Evolutionary conservation across 2,888 invertebrate genomes (phyloP).

Genomic region (Drosophila neonasuta): DNA sequence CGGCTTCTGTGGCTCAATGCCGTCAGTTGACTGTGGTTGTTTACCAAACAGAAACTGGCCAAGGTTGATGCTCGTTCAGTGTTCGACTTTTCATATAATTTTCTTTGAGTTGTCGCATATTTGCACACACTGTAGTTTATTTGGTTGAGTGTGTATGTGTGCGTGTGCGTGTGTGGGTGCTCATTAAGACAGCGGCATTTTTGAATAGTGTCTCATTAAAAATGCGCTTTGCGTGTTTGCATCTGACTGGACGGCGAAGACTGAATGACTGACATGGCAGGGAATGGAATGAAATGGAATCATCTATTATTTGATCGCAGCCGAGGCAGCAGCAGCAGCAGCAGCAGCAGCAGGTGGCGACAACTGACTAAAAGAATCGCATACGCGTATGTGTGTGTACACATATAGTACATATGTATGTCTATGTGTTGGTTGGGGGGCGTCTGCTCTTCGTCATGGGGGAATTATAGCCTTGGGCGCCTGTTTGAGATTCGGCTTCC

Average conservation of each 20-base stretch:
- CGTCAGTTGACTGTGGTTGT: constrained; percentile 2
- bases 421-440: constrained; percentile 10
- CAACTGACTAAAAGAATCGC: constrained; percentile 64
- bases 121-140: constrained; percentile 28
- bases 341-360: constrained; percentile 48
- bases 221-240: constrained; percentile 38
- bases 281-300: constrained; percentile 27
- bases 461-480: constrained; percentile 69
- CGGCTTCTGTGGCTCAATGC: not conserved
- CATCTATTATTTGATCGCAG: constrained; percentile 56
- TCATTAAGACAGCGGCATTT: constrained; percentile 60
- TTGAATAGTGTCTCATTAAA: constrained; percentile 70
- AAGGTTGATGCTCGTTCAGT: constrained; percentile 27
- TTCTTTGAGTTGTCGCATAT: constrained; percentile 20
- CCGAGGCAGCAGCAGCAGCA: constrained; percentile 12
- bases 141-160: constrained; percentile 5
- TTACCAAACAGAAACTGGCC: constrained; percentile 11
- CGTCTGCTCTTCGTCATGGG: constrained; percentile 22
- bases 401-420: constrained; percentile 15
- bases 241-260: constrained; percentile 10
- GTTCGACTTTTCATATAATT: constrained; percentile 25
- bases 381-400: not conserved
- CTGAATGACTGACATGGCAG: constrained; percentile 1
- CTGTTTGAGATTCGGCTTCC: constrained; percentile 76
- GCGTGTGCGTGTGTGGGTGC: constrained; percentile 30